Evolutionary conservation across 2,113 vertebrate species (phyloP).

Genomic region (Raja brachyura): DNA sequence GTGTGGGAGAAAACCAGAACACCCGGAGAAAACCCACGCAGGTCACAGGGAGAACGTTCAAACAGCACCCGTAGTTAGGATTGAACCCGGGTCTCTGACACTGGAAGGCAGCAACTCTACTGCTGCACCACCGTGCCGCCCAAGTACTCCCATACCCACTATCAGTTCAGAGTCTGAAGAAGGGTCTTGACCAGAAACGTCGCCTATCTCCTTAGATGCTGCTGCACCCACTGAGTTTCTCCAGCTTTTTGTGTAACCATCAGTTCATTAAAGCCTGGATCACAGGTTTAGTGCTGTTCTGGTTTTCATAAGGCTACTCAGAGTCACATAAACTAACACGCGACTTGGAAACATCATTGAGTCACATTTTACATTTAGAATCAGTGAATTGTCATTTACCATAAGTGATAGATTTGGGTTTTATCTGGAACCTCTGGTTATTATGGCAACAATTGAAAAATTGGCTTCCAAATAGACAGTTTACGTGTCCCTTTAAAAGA

Average conservation of each 20-base stretch:
- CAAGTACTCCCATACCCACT: too few relatives aligned
- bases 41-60: too few relatives aligned
- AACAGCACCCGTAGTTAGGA: too few relatives aligned
- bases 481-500: not conserved
- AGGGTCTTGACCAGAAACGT: too few relatives aligned
- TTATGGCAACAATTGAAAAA: not conserved
- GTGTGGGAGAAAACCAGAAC: too few relatives aligned
- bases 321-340: not conserved
- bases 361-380: not conserved
- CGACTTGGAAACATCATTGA: not conserved
- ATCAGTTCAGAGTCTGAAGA: too few relatives aligned
- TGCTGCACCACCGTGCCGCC: not conserved
- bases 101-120: too few relatives aligned
- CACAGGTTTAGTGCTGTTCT: not conserved
- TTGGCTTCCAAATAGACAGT: not conserved
- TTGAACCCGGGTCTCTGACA: too few relatives aligned
- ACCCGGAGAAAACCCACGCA: too few relatives aligned
- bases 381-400: not conserved
- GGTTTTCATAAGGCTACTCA: not conserved
- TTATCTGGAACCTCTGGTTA: not conserved
- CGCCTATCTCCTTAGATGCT: too few relatives aligned
- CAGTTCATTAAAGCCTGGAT: not conserved
- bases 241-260: too few relatives aligned
- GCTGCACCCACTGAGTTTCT: too few relatives aligned
- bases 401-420: not conserved